Conservation (phyloP, 2,797 vertebrate genomes). For the Mormyrus proboscirostris region DNA sequence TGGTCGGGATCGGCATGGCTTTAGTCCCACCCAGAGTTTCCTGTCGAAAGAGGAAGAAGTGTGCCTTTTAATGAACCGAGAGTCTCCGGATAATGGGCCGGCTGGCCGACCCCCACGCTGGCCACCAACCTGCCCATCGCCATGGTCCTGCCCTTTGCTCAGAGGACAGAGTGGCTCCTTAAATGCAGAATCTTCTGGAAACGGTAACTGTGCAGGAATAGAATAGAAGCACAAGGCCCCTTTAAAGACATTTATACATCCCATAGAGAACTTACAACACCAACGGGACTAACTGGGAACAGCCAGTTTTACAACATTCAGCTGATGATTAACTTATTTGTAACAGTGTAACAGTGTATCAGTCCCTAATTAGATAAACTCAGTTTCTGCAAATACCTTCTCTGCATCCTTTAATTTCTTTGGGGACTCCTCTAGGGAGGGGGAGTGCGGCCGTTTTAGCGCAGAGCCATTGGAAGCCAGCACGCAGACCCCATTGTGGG, state of each 20-base stretch:
- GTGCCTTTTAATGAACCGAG: background rate
- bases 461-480: slow-evolving; percentile 54
- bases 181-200: slow-evolving; percentile 61
- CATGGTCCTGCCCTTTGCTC: slow-evolving; percentile 50
- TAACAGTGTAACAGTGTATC: background rate
- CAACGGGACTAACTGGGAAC: background rate
- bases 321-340: background rate
- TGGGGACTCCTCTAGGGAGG: slow-evolving; percentile 64
- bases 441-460: slow-evolving; percentile 70
- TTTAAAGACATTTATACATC: background rate
- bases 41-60: slow-evolving; percentile 45
- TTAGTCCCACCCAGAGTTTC: slow-evolving; percentile 56
- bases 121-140: slow-evolving; percentile 49
- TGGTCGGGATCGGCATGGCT: slow-evolving; percentile 76
- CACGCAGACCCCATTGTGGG: slow-evolving; percentile 44
- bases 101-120: too few relatives aligned
- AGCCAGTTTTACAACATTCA: background rate
- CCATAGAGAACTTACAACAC: background rate
- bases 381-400: slow-evolving; percentile 58
- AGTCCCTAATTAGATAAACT: background rate
- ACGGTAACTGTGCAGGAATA: slow-evolving; percentile 38
- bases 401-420: slow-evolving; percentile 74
- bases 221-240: background rate
- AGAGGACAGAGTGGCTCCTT: slow-evolving; percentile 64
- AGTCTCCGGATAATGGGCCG: background rate